phyloP scores from a whole-genome alignment of 2,113 vertebrate genomes.

The Sterna hirundo region DNA sequence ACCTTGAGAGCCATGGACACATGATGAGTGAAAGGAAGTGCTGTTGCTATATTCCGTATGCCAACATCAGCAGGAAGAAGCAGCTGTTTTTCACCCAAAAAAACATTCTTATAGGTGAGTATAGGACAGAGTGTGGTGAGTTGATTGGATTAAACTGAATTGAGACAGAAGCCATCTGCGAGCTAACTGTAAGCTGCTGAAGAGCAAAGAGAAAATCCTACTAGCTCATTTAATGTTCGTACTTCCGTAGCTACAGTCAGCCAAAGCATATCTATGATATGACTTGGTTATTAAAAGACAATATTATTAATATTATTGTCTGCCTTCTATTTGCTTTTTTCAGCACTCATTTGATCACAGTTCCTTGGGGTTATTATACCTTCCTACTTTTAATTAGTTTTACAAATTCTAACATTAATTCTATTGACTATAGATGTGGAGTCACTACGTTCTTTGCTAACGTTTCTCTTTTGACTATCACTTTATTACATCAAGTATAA shows the following conservation, averaged over 20 bases:
- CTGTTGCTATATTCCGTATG: conserved; percentile 15
- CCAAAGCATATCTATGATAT: not conserved
- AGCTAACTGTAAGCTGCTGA: conserved; percentile 55
- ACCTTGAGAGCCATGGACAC: conserved; percentile 79
- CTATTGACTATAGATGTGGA: not conserved
- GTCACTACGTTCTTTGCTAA: not conserved
- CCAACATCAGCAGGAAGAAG: conserved; percentile 47
- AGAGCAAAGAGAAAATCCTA: conserved; percentile 64
- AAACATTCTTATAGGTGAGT: conserved; percentile 32
- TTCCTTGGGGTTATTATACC: not conserved
- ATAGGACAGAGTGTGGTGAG: conserved; percentile 46
- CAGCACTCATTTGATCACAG: not conserved
- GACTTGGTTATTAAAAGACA: not conserved
- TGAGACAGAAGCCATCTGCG: conserved; percentile 73
- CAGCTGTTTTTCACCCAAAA: conserved; percentile 42
- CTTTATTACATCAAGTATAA: not conserved
- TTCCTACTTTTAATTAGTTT: not conserved
- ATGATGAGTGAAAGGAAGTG: conserved; percentile 66
- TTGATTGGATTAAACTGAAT: conserved; percentile 80
- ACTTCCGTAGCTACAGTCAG: not conserved
- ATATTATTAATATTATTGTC: not conserved
- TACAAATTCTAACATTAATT: not conserved
- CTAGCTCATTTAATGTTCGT: not conserved
- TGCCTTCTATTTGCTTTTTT: not conserved
- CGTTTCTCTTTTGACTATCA: not conserved